Evolutionary conservation across 92 coral and sea anemone species (phyloP), one percentile per base, ranked within the genome.

Genomic region (Palythoa caribaeorum): DNA sequence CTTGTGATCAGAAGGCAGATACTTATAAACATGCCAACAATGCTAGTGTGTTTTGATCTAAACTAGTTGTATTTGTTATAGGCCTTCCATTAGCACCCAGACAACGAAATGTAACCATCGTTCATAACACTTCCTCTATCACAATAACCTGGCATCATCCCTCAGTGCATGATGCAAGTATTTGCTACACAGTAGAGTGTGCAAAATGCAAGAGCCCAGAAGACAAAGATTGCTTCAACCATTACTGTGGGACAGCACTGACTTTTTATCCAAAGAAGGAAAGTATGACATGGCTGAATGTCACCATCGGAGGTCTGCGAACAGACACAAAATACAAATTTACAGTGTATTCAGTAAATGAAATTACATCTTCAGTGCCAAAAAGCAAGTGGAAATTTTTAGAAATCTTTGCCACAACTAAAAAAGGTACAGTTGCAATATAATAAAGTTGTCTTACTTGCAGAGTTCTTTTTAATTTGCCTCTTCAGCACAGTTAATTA

Each of bases 261-360:
- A 35, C 28, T 1, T 96, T 75, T 76, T 19, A 21, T 15, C 98
- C 99, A 28, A 65, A 88, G 3, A 78, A 88, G 39, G 88, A 70
- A 14, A 76, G 88, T 20, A 85, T 93, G 10, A 79, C 74, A 17
- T 73, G 86, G 17, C 12, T 84, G n/a, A 87, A 70, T n/a, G 96
- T 92, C 9, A 79, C 93, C 10, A 90, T 95, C 20, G 60, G 79
- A 35, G 93, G 95, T 11, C 83, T 96, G 83, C 57, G 51, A 10
- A 62, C 92, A 39, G 76, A 76, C 38, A 92, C 91, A 55, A 65
- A 37, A 21, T 95, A 88, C 83, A 75, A 52, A 83, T 96, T 96
- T 78, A 71, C 90, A 36, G 92, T 96, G 20, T 95, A 93, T 83
- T 87, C 94, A 13, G 93, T 89, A 9, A 93, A 80, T 80, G 88